phyloP scores from a whole-genome alignment of 2,113 vertebrate genomes.

The Chionomys nivalis region DNA sequence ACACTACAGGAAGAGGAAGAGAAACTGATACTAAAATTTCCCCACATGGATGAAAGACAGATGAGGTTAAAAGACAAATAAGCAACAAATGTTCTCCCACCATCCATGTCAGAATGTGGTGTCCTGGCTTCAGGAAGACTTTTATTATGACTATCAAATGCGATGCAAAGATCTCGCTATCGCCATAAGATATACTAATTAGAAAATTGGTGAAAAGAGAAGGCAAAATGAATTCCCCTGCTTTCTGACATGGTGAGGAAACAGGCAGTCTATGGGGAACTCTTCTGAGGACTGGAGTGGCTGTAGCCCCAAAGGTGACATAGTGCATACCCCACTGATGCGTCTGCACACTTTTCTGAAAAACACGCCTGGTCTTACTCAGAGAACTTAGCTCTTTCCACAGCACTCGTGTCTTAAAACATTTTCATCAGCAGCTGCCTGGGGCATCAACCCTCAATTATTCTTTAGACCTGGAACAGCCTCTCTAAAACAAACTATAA shows the following conservation, averaged over 20 bases:
- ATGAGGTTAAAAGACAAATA: neutral
- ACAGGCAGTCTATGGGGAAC: neutral
- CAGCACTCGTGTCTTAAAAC: slow-evolving; percentile 20
- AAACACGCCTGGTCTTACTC: neutral
- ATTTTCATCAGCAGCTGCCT: slow-evolving; percentile 43
- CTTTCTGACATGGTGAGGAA: neutral
- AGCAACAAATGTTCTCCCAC: neutral
- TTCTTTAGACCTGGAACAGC: neutral
- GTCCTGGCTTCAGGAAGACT: neutral
- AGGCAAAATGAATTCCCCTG: neutral
- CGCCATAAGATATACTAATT: neutral
- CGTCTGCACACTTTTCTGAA: slow-evolving; percentile 26
- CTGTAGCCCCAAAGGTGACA: neutral
- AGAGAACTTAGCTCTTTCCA: neutral
- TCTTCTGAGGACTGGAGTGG: neutral
- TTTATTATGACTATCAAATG: neutral
- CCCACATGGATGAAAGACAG: neutral
- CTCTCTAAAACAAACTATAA: neutral
- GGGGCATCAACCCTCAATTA: neutral
- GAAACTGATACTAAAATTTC: neutral
- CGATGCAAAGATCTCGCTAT: neutral
- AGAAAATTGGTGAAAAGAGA: neutral
- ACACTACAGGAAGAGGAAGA: neutral
- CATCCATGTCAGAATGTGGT: neutral
- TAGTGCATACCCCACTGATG: neutral